Conservation (phyloP, 2,113 vertebrate species). For the Oreotrochilus melanogaster region DNA sequence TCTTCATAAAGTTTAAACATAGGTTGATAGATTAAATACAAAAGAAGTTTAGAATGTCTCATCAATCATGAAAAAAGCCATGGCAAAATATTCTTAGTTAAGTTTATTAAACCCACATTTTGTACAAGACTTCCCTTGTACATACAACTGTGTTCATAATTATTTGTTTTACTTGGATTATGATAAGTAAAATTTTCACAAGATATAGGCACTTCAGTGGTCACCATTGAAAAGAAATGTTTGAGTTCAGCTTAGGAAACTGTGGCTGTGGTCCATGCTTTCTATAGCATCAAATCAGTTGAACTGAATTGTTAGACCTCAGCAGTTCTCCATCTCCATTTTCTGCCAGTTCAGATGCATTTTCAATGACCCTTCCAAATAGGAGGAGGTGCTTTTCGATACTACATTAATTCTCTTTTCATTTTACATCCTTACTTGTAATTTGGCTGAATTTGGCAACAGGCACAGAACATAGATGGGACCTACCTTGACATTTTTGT, state of each 20-base stretch:
- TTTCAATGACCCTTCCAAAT: background rate
- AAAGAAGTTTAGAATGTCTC: conserved; percentile 25
- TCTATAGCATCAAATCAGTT: background rate
- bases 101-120: background rate
- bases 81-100: background rate
- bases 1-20: conserved; percentile 43
- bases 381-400: background rate
- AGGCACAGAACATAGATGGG: fast-evolving
- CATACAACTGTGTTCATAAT: background rate
- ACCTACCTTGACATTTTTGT: background rate
- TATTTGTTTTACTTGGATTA: background rate
- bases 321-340: background rate
- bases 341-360: background rate
- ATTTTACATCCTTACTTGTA: background rate
- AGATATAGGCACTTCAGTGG: background rate
- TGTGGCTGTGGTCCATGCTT: background rate
- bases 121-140: background rate
- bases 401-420: background rate
- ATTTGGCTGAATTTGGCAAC: background rate
- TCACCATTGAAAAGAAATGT: background rate
- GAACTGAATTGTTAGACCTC: background rate
- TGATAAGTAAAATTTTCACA: background rate
- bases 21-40: conserved; percentile 42
- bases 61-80: conserved; percentile 15
- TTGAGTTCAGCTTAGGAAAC: background rate